These are phyloP conservation scores for Cathartes aura DNA, from an alignment of 2,113 vertebrate species.

Conservation along the genomic window DNA sequence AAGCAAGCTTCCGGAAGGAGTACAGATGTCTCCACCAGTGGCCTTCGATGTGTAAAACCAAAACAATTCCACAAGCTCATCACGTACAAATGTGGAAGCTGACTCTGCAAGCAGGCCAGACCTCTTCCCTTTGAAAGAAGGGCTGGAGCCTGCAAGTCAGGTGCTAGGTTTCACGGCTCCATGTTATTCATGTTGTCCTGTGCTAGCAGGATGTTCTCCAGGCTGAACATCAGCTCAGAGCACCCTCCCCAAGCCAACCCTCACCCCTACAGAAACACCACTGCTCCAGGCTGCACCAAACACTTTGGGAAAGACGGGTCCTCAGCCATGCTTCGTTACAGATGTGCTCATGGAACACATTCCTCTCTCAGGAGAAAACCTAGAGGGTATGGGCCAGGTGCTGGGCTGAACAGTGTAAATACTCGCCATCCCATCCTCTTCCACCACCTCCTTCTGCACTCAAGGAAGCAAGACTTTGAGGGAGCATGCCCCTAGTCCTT, in stretches of 20 bases:
- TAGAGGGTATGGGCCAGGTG: background rate
- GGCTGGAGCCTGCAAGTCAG: background rate
- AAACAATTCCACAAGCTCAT: background rate
- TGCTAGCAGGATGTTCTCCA: background rate
- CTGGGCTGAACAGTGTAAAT: background rate
- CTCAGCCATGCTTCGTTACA: accelerated
- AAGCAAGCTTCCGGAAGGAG: background rate
- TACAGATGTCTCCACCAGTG: background rate
- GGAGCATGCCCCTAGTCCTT: background rate
- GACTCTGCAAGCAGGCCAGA: background rate
- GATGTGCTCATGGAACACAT: background rate
- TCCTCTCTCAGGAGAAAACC: background rate
- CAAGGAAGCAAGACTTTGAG: background rate
- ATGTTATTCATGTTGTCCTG: background rate
- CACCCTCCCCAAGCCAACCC: background rate
- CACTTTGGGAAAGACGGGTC: background rate
- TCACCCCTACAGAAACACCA: background rate
- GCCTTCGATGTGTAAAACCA: background rate
- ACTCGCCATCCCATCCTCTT: background rate
- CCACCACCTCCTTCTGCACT: background rate
- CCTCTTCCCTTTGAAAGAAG: background rate
- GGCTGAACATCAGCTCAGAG: background rate
- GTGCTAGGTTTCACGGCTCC: background rate
- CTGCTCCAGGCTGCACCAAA: accelerated
- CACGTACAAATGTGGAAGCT: background rate